Percentiles rank a stretch among this genome's conserved stretches.
Conservation (phyloP, 1,140 invertebrate species). For the Thaumetopoea pityocampa region DNA sequence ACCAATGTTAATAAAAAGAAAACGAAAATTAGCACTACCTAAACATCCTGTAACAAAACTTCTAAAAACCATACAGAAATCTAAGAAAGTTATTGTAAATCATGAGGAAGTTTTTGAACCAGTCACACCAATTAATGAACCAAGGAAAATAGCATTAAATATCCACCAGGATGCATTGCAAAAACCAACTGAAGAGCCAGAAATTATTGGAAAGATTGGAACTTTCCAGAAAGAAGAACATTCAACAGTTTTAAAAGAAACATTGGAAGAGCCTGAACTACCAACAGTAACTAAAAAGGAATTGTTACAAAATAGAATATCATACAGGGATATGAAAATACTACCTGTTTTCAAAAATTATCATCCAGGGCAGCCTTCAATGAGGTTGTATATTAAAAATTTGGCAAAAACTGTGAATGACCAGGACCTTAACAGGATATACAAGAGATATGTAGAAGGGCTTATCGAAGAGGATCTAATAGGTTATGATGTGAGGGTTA, state of each 20-base stretch:
- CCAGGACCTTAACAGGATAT: slow-evolving; percentile 88
- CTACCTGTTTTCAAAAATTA: slow-evolving; percentile 93
- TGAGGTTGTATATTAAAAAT: slow-evolving; percentile 95
- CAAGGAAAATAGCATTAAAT: slow-evolving; percentile 81
- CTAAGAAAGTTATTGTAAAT: slow-evolving; percentile 68
- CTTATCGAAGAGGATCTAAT: slow-evolving; percentile 64
- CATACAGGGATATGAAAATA: slow-evolving; percentile 84
- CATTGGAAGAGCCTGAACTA: slow-evolving; percentile 38
- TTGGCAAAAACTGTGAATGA: slow-evolving; percentile 87
- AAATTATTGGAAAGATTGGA: slow-evolving; percentile 55
- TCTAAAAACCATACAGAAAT: slow-evolving; percentile 67
- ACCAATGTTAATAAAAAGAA: slow-evolving; percentile 77
- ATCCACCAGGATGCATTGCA: slow-evolving; percentile 65
- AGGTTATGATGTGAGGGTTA: slow-evolving; percentile 89
- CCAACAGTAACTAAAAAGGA: slow-evolving; percentile 81
- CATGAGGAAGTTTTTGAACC: slow-evolving; percentile 83
- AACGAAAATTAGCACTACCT: slow-evolving; percentile 75
- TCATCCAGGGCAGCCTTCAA: slow-evolving; percentile 85
- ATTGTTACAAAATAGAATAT: slow-evolving; percentile 82
- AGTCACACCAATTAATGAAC: slow-evolving; percentile 66
- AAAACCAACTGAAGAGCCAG: slow-evolving; percentile 42
- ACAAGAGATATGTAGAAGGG: slow-evolving; percentile 79
- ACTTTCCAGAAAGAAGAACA: slow-evolving; percentile 55
- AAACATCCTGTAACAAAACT: slow-evolving; percentile 72
- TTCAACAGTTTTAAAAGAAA: slow-evolving; percentile 33